Evolutionary conservation across 1,140 invertebrate genomes (phyloP), one percentile per base, ranked within the genome.

Genomic region (Temnothorax curvispinosus): DNA sequence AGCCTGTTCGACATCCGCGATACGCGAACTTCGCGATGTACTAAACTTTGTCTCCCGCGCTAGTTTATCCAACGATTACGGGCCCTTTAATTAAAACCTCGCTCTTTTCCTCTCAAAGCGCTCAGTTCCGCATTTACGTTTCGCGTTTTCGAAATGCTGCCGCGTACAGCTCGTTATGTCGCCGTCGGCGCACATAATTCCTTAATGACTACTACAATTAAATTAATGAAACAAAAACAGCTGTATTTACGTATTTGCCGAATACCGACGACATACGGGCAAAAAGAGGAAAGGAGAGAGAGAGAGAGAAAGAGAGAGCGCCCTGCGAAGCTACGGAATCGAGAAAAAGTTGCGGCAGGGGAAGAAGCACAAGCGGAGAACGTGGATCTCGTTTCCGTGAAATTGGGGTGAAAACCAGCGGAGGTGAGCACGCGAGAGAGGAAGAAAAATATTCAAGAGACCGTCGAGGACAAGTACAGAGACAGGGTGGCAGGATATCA

Each of bases 401-500:
- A 90, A 91, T 90, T 91, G 87, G 84, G 89, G 82, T 90, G 89
- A 91, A 90, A 90, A 90, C 60, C 75, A 54, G 50, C 67, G 56
- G 71, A 52, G 64, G 76, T 85, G 74, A 72, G 87, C 85, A 74
- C 44, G 64, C 78, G 85, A 81, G 78, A 84, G 76, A 62, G 77
- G 64, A 88, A 91, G 88, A 90, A 85, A 91, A 90, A 92, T 90
- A 88, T 90, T 88, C 89, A 69, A 41, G 81, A 56, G 86, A 86
- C 86, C 75, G 78, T 78, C 56, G 65, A 27, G 88, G 86, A 90
- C 89, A 91, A 88, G 89, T 64, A 67, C 71, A 62, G 84, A 88
- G 89, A 90, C 74, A 88, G 88, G 84, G 60, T 91, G 88, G 86
- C 75, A 87, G 89, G 85, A 91, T 91, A 91, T 86, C 88, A 91